Conservation (phyloP, 1,140 invertebrate genomes). For the Diorhabda carinulata region DNA sequence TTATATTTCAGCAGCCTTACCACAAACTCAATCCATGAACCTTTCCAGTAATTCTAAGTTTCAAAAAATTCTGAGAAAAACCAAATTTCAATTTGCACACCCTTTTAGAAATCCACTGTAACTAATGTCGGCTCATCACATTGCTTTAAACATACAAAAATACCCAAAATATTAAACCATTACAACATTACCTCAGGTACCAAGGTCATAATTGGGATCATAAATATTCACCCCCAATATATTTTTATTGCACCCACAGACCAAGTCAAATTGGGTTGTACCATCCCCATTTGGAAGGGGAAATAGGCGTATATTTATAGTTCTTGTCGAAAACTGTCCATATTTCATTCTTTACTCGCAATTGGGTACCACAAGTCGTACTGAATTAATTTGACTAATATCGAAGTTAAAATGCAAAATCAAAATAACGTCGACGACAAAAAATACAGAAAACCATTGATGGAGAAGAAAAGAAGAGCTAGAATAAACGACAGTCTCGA, state of each 20-base stretch:
- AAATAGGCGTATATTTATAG: neutral
- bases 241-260: constrained; percentile 4
- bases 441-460: constrained; percentile 61
- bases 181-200: constrained; percentile 4
- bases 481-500: constrained; percentile 66
- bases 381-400: neutral
- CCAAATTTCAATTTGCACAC: neutral
- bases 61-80: neutral
- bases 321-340: neutral
- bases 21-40: neutral
- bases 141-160: neutral
- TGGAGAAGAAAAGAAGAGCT: constrained; percentile 65
- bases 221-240: constrained; percentile 7
- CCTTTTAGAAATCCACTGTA: neutral
- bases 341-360: neutral
- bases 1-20: too few relatives aligned
- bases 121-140: neutral
- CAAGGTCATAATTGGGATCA: constrained; percentile 1
- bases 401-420: neutral
- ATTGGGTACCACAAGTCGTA: neutral
- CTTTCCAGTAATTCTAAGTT: neutral
- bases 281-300: neutral
- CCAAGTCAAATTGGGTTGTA: neutral
- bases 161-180: constrained; percentile 2
- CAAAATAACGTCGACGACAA: constrained; percentile 18